These are phyloP conservation scores for Lepidurus apus DNA, from an alignment of 1,140 invertebrate species.

Conservation along the genomic window DNA sequence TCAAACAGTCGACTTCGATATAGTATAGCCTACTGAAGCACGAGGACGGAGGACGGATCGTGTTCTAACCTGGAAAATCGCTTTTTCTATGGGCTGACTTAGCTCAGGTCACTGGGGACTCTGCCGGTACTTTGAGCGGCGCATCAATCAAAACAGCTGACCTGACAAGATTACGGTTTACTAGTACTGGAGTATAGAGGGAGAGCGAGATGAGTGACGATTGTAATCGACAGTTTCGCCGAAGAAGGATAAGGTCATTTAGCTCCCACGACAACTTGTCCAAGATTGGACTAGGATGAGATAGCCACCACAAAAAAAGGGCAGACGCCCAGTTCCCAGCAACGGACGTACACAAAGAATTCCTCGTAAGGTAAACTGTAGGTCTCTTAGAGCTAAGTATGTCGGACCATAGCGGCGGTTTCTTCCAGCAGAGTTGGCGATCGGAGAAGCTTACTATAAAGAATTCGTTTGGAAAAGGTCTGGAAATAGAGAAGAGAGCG, in stretches of 20 bases:
- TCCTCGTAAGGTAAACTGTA: no score
- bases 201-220: not conserved
- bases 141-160: slow-evolving; percentile 18
- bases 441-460: no score
- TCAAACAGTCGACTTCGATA: no score
- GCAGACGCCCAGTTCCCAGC: not conserved
- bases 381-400: no score
- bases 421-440: no score
- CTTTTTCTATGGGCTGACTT: not conserved
- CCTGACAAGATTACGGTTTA: not conserved
- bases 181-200: not conserved
- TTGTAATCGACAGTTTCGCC: not conserved
- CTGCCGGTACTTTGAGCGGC: not conserved
- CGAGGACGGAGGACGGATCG: no score
- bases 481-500: no score
- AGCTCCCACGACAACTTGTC: not conserved
- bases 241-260: not conserved
- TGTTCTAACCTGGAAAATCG: no score
- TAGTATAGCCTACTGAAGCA: no score
- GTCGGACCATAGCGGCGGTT: no score
- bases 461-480: no score
- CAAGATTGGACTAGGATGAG: not conserved
- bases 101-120: not conserved
- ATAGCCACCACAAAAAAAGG: not conserved
- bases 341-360: no score